Base-by-base conservation (phyloP, 1,140 invertebrate species). In the Sitobion miscanthi region DNA sequence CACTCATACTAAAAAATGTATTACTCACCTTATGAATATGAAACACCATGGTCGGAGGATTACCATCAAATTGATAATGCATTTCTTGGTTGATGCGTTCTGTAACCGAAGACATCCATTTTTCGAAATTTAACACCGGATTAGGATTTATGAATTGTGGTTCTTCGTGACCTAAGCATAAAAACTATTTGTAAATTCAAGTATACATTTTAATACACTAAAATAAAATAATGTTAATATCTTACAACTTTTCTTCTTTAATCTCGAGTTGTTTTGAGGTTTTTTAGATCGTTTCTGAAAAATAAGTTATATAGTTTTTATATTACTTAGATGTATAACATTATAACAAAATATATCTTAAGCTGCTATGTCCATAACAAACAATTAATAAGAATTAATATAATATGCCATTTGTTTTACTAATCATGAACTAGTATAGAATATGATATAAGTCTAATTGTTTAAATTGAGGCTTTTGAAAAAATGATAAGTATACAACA, bases 21-120 rank as follows among this genome's bases (percentile, higher is more conserved):
- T 35, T 69, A 90, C 57, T 86, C 30, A 93, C 91, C 54, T 93
- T 93, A 9, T 97, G 97, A 82, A 97, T 96, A 94, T 97, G 96
- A 95, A 97, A 98, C 52, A 97, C 96, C 49, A 97, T 95, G 0
- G 97, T 96, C 52, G 97, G 96, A 17, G 97, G 97, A 95, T 96
- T 94, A 93, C 97, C 97, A 95, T 96, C 95, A 94, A 97, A 97
- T 94, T 97, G 96, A 95, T 96, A 97, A 95, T 97, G 97, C 97
- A 98, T 97, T 9, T 97, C 96, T 94, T 97, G 96, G 95, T 98
- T 98, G 91, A 98, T 97, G 92, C 96, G 95, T 95, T 98, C 97
- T 30, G 97, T 97, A 45, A 97, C 97, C 93, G 96, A 97, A 1
- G 96, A 96, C 8, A 98, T 95, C 97, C 97, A 98, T 93, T 96